Conservation (phyloP, 2,113 vertebrate genomes). For the Reinhardtius hippoglossoides region DNA sequence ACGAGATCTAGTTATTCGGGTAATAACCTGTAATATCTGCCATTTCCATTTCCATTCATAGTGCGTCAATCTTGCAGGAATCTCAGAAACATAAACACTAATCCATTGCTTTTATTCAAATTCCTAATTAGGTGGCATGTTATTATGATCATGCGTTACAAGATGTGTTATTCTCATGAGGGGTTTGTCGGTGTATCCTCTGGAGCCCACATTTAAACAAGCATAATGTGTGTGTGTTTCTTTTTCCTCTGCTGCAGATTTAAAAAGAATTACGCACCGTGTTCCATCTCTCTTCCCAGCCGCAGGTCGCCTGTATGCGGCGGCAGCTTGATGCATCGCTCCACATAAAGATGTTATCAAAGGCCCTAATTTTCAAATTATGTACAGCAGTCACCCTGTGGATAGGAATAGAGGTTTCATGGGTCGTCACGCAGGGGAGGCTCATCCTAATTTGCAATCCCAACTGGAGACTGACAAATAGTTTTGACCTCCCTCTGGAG, state of each 20-base stretch:
- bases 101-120: slow-evolving; percentile 39
- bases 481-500: slow-evolving; percentile 87
- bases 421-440: slow-evolving; percentile 81
- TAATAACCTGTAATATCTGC: slow-evolving; percentile 62
- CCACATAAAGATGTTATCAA: slow-evolving; percentile 73
- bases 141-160: slow-evolving; percentile 44
- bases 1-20: slow-evolving; percentile 61
- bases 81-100: slow-evolving; percentile 38
- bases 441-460: slow-evolving; percentile 85
- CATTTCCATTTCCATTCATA: background rate
- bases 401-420: slow-evolving; percentile 74
- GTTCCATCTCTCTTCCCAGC: background rate
- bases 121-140: slow-evolving; percentile 57
- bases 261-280: background rate
- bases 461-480: slow-evolving; percentile 86
- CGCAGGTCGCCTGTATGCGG: slow-evolving; percentile 1
- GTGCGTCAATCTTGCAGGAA: background rate
- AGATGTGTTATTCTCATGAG: slow-evolving; percentile 25
- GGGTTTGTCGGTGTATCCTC: background rate
- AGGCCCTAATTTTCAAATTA: slow-evolving; percentile 76
- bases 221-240: background rate
- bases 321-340: slow-evolving; percentile 61
- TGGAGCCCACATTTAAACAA: background rate
- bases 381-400: slow-evolving; percentile 75
- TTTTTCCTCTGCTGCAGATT: slow-evolving; percentile 4